phyloP scores from a whole-genome alignment of 1,140 invertebrate species.

The Rhopalosiphum padi region DNA sequence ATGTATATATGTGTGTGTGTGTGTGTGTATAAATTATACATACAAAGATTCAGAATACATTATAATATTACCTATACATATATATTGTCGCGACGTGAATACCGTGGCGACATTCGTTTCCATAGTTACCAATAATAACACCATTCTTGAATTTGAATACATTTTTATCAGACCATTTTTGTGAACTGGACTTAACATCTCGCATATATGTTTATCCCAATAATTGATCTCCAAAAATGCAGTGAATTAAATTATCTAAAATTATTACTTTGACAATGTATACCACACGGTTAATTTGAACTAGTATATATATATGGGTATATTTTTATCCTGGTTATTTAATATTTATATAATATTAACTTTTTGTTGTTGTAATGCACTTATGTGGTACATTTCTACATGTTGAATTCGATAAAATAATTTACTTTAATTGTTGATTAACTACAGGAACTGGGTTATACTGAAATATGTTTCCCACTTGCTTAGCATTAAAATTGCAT shows the following conservation, averaged over 20 bases:
- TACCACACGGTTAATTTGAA: not conserved
- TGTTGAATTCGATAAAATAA: not conserved
- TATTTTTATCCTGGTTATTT: too few relatives aligned
- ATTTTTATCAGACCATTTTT: not conserved
- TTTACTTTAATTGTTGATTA: not conserved
- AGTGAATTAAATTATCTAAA: not conserved
- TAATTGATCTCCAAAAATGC: not conserved
- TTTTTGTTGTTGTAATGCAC: too few relatives aligned
- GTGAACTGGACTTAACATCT: not conserved
- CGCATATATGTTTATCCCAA: not conserved
- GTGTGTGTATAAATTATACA: too few relatives aligned
- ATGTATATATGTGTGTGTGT: too few relatives aligned
- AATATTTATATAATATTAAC: too few relatives aligned
- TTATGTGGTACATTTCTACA: not conserved
- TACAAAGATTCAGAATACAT: too few relatives aligned
- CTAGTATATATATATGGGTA: too few relatives aligned
- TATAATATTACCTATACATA: too few relatives aligned
- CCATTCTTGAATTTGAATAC: not conserved
- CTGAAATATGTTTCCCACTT: not conserved
- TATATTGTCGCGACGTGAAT: not conserved
- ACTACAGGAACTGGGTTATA: not conserved
- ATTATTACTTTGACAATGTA: not conserved
- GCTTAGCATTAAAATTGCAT: not conserved
- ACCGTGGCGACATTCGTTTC: not conserved
- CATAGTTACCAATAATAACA: not conserved